Conservation (phyloP, 2,888 invertebrate species). For the Tolmerus cingulatus region DNA sequence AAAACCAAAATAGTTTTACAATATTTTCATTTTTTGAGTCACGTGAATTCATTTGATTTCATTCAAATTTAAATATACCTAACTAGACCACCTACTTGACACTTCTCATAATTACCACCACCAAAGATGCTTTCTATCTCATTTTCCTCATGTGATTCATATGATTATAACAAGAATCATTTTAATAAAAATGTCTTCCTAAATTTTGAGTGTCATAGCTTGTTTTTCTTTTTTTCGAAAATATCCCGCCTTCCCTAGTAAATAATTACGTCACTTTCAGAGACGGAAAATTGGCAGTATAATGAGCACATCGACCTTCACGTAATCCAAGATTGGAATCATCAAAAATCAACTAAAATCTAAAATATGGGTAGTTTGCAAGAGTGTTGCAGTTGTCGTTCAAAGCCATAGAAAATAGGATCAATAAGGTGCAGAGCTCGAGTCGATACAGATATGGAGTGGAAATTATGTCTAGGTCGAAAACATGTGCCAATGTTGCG, state of each 20-base stretch:
- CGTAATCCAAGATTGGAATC: not conserved
- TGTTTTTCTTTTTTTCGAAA: not conserved
- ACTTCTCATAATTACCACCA: not conserved
- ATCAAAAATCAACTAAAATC: not conserved
- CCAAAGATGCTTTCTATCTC: not conserved
- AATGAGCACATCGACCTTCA: conserved; percentile 23
- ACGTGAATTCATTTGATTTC: not conserved
- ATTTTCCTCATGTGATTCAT: not conserved
- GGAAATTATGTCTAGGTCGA: conserved; percentile 6
- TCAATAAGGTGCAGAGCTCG: not conserved
- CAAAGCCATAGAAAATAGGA: not conserved
- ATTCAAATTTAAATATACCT: not conserved
- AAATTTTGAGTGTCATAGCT: not conserved
- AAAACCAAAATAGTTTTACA: not conserved
- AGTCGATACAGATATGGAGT: not conserved
- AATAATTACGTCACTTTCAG: not conserved
- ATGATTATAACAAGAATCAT: not conserved
- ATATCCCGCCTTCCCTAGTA: not conserved
- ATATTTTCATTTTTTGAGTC: not conserved
- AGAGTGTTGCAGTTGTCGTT: not conserved
- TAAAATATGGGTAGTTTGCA: not conserved
- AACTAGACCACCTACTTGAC: not conserved
- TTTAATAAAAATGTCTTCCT: not conserved
- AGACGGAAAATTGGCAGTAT: not conserved
- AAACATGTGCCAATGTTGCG: not conserved